Percentiles rank a stretch among this genome's conserved stretches.
phyloP scores from a whole-genome alignment of 2,113 vertebrate species.

The Arothron firmamentum region DNA sequence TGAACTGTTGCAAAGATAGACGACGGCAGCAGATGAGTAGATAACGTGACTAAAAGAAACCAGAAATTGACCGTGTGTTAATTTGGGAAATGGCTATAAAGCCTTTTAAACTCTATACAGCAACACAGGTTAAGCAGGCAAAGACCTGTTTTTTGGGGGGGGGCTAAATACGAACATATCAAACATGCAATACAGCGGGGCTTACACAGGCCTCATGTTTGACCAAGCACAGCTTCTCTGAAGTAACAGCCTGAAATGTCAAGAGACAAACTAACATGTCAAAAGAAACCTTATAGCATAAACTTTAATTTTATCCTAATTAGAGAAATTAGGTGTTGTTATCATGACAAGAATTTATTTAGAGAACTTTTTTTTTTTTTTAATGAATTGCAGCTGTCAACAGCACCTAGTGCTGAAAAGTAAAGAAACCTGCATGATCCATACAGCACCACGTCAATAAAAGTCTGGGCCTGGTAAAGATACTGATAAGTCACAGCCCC shows the following conservation, averaged over 20 bases:
- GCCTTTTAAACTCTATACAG: constrained; percentile 28
- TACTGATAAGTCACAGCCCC: constrained; percentile 19
- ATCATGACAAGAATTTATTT: no score
- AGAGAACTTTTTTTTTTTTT: no score
- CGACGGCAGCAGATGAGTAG: constrained; percentile 27
- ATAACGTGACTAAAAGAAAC: constrained; percentile 33
- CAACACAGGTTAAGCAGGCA: constrained; percentile 23
- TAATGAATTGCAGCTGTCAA: no score
- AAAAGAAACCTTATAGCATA: no score
- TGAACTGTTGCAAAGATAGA: constrained; percentile 33
- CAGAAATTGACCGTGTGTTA: not conserved
- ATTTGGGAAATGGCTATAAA: constrained; percentile 22
- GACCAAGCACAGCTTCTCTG: constrained; percentile 25
- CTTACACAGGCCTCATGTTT: constrained; percentile 17
- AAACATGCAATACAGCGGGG: constrained; percentile 16
- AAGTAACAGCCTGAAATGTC: constrained; percentile 43
- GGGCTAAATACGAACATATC: constrained; percentile 44
- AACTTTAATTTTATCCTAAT: constrained; percentile 11
- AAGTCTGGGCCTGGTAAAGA: constrained; percentile 16
- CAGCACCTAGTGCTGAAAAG: no score
- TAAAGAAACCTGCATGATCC: no score
- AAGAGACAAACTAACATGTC: constrained; percentile 35
- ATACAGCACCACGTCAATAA: not conserved
- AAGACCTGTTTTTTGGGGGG: constrained; percentile 37
- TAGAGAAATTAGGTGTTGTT: no score